Evolutionary conservation across 2,888 invertebrate genomes (phyloP).

Genomic region (Linyphia triangularis): DNA sequence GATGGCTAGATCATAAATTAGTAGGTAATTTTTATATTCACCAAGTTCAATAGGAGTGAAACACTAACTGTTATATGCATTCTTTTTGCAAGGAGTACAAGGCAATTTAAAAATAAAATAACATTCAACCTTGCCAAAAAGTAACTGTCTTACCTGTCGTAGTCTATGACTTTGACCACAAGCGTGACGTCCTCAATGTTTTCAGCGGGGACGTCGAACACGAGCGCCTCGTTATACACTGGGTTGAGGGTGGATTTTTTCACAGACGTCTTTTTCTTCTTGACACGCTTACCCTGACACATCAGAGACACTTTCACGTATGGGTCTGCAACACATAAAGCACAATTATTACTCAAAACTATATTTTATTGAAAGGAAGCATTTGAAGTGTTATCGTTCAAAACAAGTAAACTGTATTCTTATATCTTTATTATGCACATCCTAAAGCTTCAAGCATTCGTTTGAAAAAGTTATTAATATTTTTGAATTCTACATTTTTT

Average conservation of each 20-base stretch:
- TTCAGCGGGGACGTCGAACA: conserved; percentile 92
- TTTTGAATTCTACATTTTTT: too few relatives aligned
- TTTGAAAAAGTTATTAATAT: too few relatives aligned
- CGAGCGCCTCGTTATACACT: conserved; percentile 94
- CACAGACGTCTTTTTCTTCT: conserved; percentile 95
- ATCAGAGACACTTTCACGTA: conserved; percentile 95
- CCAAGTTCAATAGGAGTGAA: too few relatives aligned
- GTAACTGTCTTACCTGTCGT: conserved; percentile 91
- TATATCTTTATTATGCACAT: not conserved
- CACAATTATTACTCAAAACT: not conserved
- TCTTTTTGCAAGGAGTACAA: too few relatives aligned
- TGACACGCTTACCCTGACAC: conserved; percentile 92
- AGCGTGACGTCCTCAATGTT: conserved; percentile 90
- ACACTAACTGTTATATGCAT: too few relatives aligned
- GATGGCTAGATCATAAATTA: too few relatives aligned
- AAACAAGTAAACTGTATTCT: not conserved
- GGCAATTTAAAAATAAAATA: too few relatives aligned
- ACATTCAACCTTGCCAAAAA: too few relatives aligned
- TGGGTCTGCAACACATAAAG: conserved; percentile 89
- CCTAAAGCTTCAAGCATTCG: too few relatives aligned
- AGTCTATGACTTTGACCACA: conserved; percentile 91
- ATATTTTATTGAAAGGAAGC: not conserved
- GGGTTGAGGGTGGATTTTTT: conserved; percentile 92
- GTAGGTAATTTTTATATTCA: too few relatives aligned
- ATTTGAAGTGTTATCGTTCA: not conserved